Conservation (phyloP, 2,888 invertebrate genomes). For the Lamellibrachia satsuma region DNA sequence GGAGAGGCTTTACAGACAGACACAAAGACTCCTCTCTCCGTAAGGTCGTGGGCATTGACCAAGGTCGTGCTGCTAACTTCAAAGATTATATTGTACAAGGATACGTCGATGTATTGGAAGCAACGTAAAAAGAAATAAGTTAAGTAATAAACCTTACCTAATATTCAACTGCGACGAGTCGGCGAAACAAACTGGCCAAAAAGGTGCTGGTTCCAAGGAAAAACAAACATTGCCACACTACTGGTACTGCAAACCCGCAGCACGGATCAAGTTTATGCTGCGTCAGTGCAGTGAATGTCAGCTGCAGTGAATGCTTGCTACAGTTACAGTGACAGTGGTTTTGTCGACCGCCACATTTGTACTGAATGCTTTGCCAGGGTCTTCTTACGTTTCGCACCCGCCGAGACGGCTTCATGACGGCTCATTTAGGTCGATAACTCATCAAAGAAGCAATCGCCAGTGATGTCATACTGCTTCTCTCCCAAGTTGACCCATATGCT, state of each 20-base stretch:
- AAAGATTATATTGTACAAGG: neutral
- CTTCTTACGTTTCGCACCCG: neutral
- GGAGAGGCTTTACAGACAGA: neutral
- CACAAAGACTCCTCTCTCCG: neutral
- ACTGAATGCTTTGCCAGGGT: neutral
- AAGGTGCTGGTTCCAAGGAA: conserved; percentile 13
- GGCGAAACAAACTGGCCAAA: neutral
- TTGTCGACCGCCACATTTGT: neutral
- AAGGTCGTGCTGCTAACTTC: neutral
- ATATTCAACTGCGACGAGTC: conserved; percentile 24
- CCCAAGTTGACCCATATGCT: neutral
- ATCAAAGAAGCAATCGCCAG: neutral
- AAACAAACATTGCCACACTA: neutral
- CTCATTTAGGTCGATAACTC: neutral
- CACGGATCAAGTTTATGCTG: conserved; percentile 14
- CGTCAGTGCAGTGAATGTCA: neutral
- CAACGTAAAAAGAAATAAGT: neutral
- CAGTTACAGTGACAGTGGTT: neutral
- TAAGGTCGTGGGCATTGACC: neutral
- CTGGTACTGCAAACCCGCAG: neutral
- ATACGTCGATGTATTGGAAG: neutral
- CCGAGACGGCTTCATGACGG: too few relatives aligned
- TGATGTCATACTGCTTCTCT: neutral
- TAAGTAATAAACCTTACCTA: neutral
- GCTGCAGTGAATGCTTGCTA: conserved; percentile 14